These are phyloP conservation scores for Rhodeus uyekii DNA, from an alignment of 2,797 vertebrate genomes.

Conservation along the genomic window DNA sequence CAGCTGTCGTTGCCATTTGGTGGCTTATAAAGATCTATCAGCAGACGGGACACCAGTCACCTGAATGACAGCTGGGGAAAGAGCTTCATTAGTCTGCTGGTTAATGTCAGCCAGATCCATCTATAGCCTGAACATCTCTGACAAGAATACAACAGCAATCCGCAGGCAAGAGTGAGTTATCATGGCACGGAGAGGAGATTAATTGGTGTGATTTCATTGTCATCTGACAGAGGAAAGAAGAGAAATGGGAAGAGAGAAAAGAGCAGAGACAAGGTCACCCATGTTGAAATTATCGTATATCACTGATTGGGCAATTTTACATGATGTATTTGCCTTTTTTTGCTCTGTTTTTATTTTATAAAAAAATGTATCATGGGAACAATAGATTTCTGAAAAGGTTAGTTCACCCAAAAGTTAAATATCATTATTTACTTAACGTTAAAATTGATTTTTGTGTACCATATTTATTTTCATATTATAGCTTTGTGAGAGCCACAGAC, in stretches of 20 bases:
- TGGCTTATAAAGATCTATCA: conserved; percentile 40
- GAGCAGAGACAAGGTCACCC: conserved; percentile 34
- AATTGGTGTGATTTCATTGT: conserved; percentile 73
- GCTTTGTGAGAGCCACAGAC: not conserved
- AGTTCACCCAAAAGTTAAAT: not conserved
- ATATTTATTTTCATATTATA: not conserved
- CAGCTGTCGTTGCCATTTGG: conserved; percentile 19
- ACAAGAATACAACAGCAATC: conserved; percentile 66
- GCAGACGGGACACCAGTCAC: conserved; percentile 21
- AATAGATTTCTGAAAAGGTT: not conserved
- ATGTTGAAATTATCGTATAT: conserved; percentile 45
- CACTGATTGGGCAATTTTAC: conserved; percentile 38
- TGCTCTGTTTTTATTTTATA: too few species aligned
- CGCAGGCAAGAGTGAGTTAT: conserved; percentile 69
- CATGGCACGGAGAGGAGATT: conserved; percentile 66
- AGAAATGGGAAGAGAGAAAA: conserved; percentile 56
- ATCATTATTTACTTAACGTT: not conserved
- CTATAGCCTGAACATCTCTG: conserved; percentile 65
- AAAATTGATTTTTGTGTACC: not conserved
- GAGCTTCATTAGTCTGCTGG: conserved; percentile 51
- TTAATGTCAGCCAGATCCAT: conserved; percentile 65
- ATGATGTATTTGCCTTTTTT: not conserved
- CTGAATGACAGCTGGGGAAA: conserved; percentile 43
- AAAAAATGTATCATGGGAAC: too few species aligned
- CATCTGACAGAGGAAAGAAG: conserved; percentile 56